These are phyloP conservation scores for Papilio demoleus DNA, from an alignment of 2,888 invertebrate species.

Conservation along the genomic window DNA sequence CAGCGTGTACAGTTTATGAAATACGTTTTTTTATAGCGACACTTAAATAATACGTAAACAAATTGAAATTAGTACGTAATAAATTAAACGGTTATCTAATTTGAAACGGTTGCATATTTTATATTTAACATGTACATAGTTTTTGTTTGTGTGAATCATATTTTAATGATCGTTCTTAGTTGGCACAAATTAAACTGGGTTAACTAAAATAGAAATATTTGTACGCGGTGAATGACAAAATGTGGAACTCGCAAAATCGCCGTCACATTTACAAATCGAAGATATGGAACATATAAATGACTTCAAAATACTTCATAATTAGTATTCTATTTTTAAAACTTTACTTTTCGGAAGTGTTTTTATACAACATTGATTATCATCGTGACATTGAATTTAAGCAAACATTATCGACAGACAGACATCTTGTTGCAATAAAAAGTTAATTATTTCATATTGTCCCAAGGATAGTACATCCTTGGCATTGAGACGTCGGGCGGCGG, in stretches of 20 bases:
- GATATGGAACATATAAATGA: no score
- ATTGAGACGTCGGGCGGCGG: not conserved
- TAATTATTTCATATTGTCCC: not conserved
- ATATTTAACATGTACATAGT: not conserved
- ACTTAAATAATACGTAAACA: not conserved
- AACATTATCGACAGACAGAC: not conserved
- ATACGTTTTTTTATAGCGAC: not conserved
- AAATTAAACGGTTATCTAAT: not conserved
- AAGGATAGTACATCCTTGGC: not conserved
- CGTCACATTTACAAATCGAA: not conserved
- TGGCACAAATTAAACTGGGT: constrained; percentile 40
- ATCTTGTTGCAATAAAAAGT: not conserved
- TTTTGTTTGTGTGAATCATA: constrained; percentile 34
- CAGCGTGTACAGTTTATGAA: constrained; percentile 14
- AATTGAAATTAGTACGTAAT: not conserved
- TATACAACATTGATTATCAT: not conserved
- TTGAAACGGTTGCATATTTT: not conserved
- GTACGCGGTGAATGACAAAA: constrained; percentile 28
- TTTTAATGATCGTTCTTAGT: constrained; percentile 34
- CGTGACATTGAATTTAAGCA: not conserved
- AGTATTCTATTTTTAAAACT: not conserved
- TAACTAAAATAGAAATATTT: constrained; percentile 38
- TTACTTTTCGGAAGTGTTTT: not conserved
- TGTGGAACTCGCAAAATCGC: not conserved
- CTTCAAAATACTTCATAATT: no score